Evolutionary conservation across 2,113 vertebrate species (phyloP).

Genomic region (Prinia subflava): DNA sequence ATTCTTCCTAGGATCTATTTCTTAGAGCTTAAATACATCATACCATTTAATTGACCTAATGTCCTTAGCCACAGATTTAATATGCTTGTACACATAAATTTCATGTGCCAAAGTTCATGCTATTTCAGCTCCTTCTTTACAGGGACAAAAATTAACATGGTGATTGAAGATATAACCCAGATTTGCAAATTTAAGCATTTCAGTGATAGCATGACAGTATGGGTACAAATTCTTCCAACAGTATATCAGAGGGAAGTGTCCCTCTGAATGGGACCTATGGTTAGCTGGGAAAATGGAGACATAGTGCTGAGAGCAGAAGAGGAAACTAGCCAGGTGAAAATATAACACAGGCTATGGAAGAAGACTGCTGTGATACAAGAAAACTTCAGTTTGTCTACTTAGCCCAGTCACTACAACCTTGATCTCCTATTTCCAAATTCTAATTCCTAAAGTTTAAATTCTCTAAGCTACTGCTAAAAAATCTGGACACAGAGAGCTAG

Average conservation of each 20-base stretch:
- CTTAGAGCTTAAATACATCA: not conserved
- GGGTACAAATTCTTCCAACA: not conserved
- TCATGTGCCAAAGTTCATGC: accelerated
- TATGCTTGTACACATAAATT: not conserved
- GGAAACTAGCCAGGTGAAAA: not conserved
- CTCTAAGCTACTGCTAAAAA: not conserved
- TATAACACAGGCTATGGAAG: not conserved
- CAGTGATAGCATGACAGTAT: not conserved
- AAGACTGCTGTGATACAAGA: not conserved
- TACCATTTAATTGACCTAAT: not conserved
- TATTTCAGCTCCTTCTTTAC: not conserved
- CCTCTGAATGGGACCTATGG: not conserved
- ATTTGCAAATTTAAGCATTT: not conserved
- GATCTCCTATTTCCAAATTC: not conserved
- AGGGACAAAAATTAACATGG: not conserved
- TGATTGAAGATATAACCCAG: not conserved
- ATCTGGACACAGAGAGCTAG: not conserved
- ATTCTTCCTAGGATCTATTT: not conserved
- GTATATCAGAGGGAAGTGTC: not conserved
- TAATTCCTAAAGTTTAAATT: not conserved
- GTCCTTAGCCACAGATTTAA: not conserved
- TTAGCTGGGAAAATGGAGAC: not conserved
- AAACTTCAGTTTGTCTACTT: not conserved
- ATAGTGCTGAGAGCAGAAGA: not conserved
- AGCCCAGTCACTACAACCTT: not conserved